Evolutionary conservation across 2,888 invertebrate genomes (phyloP), one percentile per base, ranked within the genome.

Genomic region (Epirrhoe tristata): DNA sequence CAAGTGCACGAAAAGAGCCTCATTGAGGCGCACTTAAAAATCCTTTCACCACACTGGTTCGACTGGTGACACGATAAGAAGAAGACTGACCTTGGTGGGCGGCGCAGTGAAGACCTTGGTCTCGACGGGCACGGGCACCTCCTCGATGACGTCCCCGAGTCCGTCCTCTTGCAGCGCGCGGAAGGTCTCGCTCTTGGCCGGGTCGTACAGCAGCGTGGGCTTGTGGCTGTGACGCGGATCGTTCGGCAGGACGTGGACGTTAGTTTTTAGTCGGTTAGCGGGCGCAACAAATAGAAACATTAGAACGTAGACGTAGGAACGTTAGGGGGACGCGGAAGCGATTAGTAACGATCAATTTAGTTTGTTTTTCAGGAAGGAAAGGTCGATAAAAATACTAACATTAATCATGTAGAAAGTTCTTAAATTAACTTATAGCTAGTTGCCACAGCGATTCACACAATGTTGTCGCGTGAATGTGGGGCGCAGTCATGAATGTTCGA

Each of bases 181-280:
- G 95, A 95, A 97, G 67, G 98, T 97, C 90, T 97, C 97, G 85
- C 97, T 98, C 94, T 96, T 96, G 87, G 97, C 96, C 77, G 98
- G 98, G 94, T 98, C 97, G 94, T 96, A 98, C 86, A 95, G 95
- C 86, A 96, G 90, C 75, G 96, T 95, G 88, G 96, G 96, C 95
- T 95, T 96, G 88, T 93, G 90, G 82, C 95, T 94, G 88, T 78
- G 60, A 72, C 77, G 69, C 73, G 59, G 71, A 66, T 79, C 79
- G 87, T 72, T 72, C 77, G 71, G 56, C 76, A 86, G 88, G 85
- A 79, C 83, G 89, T 91, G 88, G 85, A 79, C 83, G 89, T 91
- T 90, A 93, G 92, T 84, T 78, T 87, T 92, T 91, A 92, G 92
- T 90, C 89, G 87, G 91, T 93, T 92, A 93, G 92, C 90, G 87